Evolutionary conservation across 2,888 invertebrate species (phyloP).

Genomic region (Bhutanitis thaidina): DNA sequence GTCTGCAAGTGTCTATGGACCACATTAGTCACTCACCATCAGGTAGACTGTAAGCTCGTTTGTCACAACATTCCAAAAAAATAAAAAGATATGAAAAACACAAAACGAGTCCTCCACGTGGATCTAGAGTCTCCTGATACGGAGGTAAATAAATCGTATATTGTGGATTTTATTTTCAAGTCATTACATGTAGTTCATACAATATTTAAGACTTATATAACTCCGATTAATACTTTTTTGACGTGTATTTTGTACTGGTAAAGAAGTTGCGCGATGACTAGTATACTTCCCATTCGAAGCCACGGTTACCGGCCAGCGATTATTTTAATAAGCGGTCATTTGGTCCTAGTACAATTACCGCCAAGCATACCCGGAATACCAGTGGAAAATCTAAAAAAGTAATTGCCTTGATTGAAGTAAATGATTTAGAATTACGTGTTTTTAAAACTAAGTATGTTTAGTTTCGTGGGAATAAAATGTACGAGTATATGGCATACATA

Average conservation of each 20-base stretch:
- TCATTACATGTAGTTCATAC: too few relatives aligned
- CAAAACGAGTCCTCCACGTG: too few relatives aligned
- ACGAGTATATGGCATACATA: background rate
- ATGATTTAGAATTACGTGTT: constrained; percentile 16
- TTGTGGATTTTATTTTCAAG: too few relatives aligned
- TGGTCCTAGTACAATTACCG: constrained; percentile 56
- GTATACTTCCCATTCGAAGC: background rate
- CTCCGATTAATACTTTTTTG: too few relatives aligned
- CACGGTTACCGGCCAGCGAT: constrained; percentile 35
- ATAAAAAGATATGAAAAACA: too few relatives aligned
- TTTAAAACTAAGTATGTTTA: constrained; percentile 5
- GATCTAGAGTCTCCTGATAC: too few relatives aligned
- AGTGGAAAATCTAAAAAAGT: constrained; percentile 25
- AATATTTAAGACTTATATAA: too few relatives aligned
- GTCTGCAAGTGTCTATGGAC: too few relatives aligned
- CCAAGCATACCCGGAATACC: constrained; percentile 33
- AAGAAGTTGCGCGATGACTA: background rate
- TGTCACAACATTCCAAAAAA: too few relatives aligned
- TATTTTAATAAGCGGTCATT: constrained; percentile 67
- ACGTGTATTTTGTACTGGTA: background rate
- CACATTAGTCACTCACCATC: too few relatives aligned
- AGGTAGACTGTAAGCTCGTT: too few relatives aligned
- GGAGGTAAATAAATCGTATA: too few relatives aligned
- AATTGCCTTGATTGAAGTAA: constrained; percentile 22
- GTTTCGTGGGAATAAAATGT: constrained; percentile 12